phyloP scores from a whole-genome alignment of 2,888 invertebrate genomes.

The Gisinianus flammeolus region DNA sequence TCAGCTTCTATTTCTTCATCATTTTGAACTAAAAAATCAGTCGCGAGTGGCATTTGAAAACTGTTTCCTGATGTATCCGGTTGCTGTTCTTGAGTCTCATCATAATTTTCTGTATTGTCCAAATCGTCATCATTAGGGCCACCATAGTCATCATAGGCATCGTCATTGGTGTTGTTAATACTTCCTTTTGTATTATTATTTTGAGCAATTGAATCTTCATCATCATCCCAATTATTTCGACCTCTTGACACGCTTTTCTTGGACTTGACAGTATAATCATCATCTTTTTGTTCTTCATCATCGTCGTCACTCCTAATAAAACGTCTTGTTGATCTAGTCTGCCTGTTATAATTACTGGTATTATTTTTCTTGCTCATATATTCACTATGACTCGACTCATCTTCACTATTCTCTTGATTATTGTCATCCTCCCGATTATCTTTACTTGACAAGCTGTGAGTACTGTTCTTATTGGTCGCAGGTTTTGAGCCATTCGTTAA shows the following conservation, averaged over 20 bases:
- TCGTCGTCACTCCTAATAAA: background rate
- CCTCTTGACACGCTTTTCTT: background rate
- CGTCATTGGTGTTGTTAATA: background rate
- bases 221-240: background rate
- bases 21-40: conserved; percentile 27
- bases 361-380: too few relatives aligned
- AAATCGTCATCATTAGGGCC: background rate
- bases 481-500: background rate
- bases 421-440: background rate
- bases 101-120: background rate
- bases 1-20: conserved; percentile 31
- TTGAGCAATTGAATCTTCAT: background rate
- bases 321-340: background rate
- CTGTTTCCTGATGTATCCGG: background rate
- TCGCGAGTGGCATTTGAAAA: background rate
- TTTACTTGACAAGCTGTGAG: too few relatives aligned
- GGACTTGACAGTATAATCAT: background rate
- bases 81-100: background rate
- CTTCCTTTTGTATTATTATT: background rate
- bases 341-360: background rate
- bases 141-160: background rate
- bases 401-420: background rate
- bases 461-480: background rate
- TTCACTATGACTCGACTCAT: background rate
- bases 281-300: background rate